Evolutionary conservation across 2,888 invertebrate species (phyloP).

Genomic region (Neoscelio sp.): DNA sequence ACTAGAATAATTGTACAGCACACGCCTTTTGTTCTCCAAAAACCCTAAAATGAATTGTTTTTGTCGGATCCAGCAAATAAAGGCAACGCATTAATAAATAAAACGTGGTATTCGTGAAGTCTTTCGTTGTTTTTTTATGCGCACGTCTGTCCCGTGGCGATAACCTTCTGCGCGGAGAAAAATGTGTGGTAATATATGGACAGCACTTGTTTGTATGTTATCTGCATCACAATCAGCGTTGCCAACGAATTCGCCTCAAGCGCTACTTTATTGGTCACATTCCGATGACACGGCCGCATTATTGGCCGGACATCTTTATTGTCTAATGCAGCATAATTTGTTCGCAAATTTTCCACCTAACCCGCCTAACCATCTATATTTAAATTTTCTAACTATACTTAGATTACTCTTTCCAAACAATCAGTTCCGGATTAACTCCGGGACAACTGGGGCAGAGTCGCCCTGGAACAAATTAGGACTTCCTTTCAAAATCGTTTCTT

Average conservation of each 20-base stretch:
- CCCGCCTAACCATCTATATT: slow-evolving; percentile 2
- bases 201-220: slow-evolving; percentile 64
- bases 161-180: slow-evolving; percentile 58
- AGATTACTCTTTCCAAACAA: too few species aligned
- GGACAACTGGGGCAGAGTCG: too few species aligned
- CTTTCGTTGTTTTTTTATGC: slow-evolving; percentile 40
- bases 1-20: too few species aligned
- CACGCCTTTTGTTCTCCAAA: too few species aligned
- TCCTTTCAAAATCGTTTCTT: too few species aligned
- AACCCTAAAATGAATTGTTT: slow-evolving; percentile 19
- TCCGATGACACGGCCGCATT: slow-evolving; percentile 60
- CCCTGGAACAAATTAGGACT: too few species aligned
- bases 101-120: slow-evolving; percentile 31
- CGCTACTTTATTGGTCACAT: slow-evolving; percentile 63
- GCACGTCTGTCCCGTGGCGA: slow-evolving; percentile 55
- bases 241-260: slow-evolving; percentile 63
- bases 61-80: slow-evolving; percentile 18
- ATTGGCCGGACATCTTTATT: slow-evolving; percentile 57
- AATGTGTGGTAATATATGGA: slow-evolving; percentile 65
- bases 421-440: too few species aligned
- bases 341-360: not conserved
- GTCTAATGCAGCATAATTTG: slow-evolving; percentile 39
- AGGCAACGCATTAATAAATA: slow-evolving; percentile 38
- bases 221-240: slow-evolving; percentile 65
- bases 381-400: too few species aligned